A percentile compares a stretch with the other conserved stretches of the same genome.
phyloP scores from a whole-genome alignment of 2,888 invertebrate genomes.

The Desoria tigrina region DNA sequence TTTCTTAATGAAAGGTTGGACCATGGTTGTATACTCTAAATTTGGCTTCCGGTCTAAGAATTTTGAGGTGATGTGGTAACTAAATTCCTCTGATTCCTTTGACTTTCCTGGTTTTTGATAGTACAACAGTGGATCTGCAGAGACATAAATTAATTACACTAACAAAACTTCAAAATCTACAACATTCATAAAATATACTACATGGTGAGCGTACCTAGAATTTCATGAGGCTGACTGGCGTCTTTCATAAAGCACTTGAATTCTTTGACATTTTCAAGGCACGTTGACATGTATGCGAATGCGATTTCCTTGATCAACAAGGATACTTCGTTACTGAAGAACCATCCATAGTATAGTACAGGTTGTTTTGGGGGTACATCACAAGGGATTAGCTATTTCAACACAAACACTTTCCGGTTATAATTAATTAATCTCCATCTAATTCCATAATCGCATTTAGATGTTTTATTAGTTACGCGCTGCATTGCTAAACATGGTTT shows the following conservation, averaged over 20 bases:
- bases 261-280: conserved; percentile 23
- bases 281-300: conserved; percentile 11
- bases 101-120: conserved; percentile 30
- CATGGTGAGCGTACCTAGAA: conserved; percentile 15
- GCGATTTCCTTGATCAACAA: conserved; percentile 15
- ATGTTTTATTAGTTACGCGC: neutral
- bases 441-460: neutral
- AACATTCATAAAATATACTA: neutral
- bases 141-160: neutral
- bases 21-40: conserved; percentile 23
- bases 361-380: neutral
- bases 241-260: conserved; percentile 32
- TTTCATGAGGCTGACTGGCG: conserved; percentile 25
- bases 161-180: neutral
- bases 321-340: conserved; percentile 23
- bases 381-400: neutral
- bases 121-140: conserved; percentile 27
- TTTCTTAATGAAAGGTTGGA: conserved; percentile 18
- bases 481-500: too few species aligned
- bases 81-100: conserved; percentile 22
- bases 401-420: neutral
- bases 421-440: neutral
- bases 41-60: conserved; percentile 28
- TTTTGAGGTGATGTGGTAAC: conserved; percentile 35
- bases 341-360: conserved; percentile 41